Evolutionary conservation across 1,140 invertebrate genomes (phyloP).

Genomic region (Harpegnathos saltator): DNA sequence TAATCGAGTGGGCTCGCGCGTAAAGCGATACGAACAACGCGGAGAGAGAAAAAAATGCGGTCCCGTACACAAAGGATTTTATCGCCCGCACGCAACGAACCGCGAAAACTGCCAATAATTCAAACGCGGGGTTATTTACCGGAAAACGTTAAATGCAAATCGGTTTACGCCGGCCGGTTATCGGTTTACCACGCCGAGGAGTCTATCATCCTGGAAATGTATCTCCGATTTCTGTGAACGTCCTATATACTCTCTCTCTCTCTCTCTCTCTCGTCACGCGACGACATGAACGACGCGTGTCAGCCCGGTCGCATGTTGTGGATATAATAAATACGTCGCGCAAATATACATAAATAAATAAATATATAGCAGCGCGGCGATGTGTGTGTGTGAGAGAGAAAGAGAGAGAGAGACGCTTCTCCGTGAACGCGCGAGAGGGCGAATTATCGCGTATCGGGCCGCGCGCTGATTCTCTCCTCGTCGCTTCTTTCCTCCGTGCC

Average conservation of each 20-base stretch:
- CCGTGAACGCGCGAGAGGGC: too few species aligned
- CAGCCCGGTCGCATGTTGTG: too few species aligned
- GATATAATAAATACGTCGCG: too few species aligned
- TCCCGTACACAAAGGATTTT: slow-evolving; percentile 51
- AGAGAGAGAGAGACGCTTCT: too few species aligned
- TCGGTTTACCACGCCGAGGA: background rate
- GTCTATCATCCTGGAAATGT: slow-evolving; percentile 2
- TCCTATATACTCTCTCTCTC: background rate
- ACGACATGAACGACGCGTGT: too few species aligned
- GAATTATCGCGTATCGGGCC: too few species aligned
- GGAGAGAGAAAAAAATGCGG: slow-evolving; percentile 7
- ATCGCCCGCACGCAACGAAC: slow-evolving; percentile 35
- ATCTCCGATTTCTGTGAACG: background rate
- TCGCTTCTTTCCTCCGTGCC: background rate
- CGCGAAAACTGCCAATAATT: slow-evolving; percentile 36
- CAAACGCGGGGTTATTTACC: slow-evolving; percentile 19
- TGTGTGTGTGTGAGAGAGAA: too few species aligned
- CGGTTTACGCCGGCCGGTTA: background rate
- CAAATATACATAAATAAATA: background rate
- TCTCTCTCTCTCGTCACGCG: too few species aligned
- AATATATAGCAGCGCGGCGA: too few species aligned
- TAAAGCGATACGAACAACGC: slow-evolving; percentile 37
- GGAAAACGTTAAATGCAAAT: slow-evolving; percentile 29
- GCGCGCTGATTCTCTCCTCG: too few species aligned
- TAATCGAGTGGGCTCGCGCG: slow-evolving; percentile 23